Base-by-base conservation (phyloP, 2,888 invertebrate genomes). In the Venustoraphidia nigricollis region DNA sequence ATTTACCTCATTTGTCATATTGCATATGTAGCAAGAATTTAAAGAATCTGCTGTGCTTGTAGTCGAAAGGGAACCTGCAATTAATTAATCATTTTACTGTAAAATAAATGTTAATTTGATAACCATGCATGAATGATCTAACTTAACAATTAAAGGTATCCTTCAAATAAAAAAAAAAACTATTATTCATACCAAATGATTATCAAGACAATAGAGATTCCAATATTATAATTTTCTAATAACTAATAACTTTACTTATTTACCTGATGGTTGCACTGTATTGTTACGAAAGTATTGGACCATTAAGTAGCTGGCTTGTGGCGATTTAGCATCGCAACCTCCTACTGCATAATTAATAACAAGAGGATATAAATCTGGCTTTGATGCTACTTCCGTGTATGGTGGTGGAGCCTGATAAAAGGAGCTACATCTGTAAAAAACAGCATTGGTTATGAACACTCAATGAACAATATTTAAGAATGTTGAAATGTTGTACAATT, bases 341-440 rank as follows among this genome's bases (percentile, higher is more conserved):
- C 79, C 80, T 49, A 66, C 65, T 56, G 83, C 77, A 63, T 79
- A 87, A 45, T 84, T 86, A 58, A 88, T 87, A 45, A 89, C 89
- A 50, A 89, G 67, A 2, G 89, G 89, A 62, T 89, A 89, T 9
- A 89, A 68, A 61, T 89, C 88, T 9, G 89, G 89, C 58, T 89
- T 89, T 10, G 88, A 83, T 50, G 88, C 83, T 65, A 87, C 88
- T 78, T 88, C 88, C 52, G 84, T 82, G 66, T 89, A 89, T 1
- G 88, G 88, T 14, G 87, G 87, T 34, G 88, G 88, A 2, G 82
- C 79, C 62, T 83, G 85, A 59, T 85, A 83, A 62, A 88, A 83
- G 50, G 87, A 87, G 51, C 82, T 82, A 60, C 88, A 88, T 60
- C 47, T 47, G 34, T 13, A 35, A 39, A 14, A 34, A 37, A 45